A percentile compares a stretch with the other conserved stretches of the same genome.
These are phyloP conservation scores for Dendrocopos noguchii DNA, from an alignment of 2,113 vertebrate genomes.

Conservation along the genomic window DNA sequence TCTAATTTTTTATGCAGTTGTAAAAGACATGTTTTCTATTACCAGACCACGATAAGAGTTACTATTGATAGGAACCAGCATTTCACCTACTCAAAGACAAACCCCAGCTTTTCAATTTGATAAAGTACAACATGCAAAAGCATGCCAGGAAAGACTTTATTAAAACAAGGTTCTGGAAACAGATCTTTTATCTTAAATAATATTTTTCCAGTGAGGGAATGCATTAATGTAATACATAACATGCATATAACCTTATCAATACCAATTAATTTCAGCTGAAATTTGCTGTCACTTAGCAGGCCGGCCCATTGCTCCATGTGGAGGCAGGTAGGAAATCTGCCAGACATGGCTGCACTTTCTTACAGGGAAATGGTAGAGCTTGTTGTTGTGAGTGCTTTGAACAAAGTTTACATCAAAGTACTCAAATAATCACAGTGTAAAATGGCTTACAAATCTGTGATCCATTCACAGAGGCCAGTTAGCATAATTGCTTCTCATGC, in stretches of 20 bases:
- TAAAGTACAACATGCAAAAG: neutral
- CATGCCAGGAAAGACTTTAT: neutral
- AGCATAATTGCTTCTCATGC: neutral
- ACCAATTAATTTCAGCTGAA: conserved; percentile 23
- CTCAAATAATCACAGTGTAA: neutral
- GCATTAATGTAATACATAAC: neutral
- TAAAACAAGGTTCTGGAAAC: conserved; percentile 19
- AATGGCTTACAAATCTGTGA: neutral
- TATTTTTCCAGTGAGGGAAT: neutral
- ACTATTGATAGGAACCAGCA: conserved; percentile 47
- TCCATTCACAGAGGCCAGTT: neutral
- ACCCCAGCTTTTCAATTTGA: conserved; percentile 8
- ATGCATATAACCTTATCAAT: neutral
- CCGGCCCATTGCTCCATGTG: accelerated
- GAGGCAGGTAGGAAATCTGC: neutral
- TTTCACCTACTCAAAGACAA: neutral
- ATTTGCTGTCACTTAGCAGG: neutral
- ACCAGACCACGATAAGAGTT: neutral
- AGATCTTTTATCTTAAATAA: conserved; percentile 2
- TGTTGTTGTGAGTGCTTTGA: neutral
- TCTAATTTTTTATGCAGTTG: neutral
- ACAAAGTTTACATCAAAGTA: neutral
- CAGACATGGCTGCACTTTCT: neutral
- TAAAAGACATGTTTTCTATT: conserved; percentile 34
- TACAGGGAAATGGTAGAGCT: neutral